Base-by-base conservation (phyloP, 2,113 vertebrate genomes). In the Zosterops hypoxanthus region DNA sequence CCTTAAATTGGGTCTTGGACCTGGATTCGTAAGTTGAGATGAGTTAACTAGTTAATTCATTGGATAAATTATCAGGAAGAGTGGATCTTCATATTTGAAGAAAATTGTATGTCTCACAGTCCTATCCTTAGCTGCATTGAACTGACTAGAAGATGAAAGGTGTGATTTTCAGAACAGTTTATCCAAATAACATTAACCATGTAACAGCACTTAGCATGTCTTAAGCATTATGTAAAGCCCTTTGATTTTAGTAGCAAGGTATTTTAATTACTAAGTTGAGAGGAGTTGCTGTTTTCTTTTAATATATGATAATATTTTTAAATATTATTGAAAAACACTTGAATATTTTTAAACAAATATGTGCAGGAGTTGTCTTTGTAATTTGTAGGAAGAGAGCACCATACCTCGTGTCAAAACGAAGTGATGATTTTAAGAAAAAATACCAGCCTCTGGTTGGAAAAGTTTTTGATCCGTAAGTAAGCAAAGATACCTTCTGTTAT, bases 341-440 rank as follows among this genome's bases (percentile, higher is more conserved):
- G 11, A 75, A 12, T 85, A 26, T 53, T 63, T 33, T 55, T 34
- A 59, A 86, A 25, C 12, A 86, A 55, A 34, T 70, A 33, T 4
- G 3, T 64, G 12, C 70, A 65, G 6, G 25, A 78, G 20, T 64
- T 88, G 23, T 92, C 91, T 96, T 97, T 14, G 44, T 73, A 82
- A 90, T 92, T 78, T 41, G 6, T 68, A 99, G 98, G 98, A 98
- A 98, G 95, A 98, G 90, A 82, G 98, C 81, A 86, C 94, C 97
- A 92, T 97, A 96, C 85, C 36, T 98, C 7, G 71, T 98, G 82
- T 98, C 98, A 25, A 98, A 98, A 92, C 94, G n/a, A 96, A 96
- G 68, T n/a, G 97, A 98, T 77, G 97, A 98, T 97, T 98, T 98
- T 75, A 98, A 97, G 76, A 97, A 98, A 87, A 98, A 98, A 72